Conservation (phyloP, 2,113 vertebrate species). For the Nycticorax nycticorax region DNA sequence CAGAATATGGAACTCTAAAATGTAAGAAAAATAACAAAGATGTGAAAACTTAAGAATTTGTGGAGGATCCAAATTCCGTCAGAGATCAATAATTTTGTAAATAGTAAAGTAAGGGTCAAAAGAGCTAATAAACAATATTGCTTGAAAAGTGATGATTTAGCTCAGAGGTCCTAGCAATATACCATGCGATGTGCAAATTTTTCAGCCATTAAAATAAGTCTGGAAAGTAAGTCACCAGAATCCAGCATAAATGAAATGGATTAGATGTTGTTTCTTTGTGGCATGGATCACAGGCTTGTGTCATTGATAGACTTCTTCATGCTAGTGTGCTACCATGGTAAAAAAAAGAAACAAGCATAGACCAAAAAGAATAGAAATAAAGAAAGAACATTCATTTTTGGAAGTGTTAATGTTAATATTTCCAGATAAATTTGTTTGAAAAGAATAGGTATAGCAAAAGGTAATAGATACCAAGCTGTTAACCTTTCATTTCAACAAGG, state of each 20-base stretch:
- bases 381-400: background rate
- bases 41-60: background rate
- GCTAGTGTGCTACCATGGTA: fast-evolving
- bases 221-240: background rate
- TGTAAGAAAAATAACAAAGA: background rate
- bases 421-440: background rate
- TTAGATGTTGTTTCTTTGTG: background rate
- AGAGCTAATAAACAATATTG: background rate
- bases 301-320: background rate
- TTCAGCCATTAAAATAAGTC: background rate
- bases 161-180: background rate
- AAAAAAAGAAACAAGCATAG: background rate
- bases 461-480: background rate
- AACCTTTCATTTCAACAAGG: background rate
- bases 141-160: background rate
- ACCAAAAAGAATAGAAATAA: background rate
- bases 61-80: background rate
- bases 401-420: background rate
- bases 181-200: background rate
- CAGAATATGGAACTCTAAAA: background rate
- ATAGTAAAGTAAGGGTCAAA: background rate
- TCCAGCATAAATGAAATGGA: background rate
- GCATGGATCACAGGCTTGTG: background rate
- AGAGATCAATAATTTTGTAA: background rate
- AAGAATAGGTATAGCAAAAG: background rate